Evolutionary conservation across 2,888 invertebrate species (phyloP).

Genomic region (Melanostoma mellinum): DNA sequence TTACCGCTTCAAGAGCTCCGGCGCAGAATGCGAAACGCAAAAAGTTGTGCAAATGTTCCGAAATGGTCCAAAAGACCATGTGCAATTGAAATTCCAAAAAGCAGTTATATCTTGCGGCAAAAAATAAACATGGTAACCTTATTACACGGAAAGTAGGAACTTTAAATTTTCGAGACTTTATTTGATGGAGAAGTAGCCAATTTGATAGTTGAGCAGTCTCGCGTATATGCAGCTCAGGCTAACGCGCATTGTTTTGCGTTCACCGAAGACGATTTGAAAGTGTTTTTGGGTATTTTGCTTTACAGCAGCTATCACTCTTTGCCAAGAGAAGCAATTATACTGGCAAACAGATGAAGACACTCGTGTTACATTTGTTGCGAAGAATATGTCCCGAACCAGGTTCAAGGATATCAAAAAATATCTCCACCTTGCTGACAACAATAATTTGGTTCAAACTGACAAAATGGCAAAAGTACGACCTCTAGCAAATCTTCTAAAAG

Average conservation of each 20-base stretch:
- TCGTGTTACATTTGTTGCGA: background rate
- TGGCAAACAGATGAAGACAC: constrained; percentile 13
- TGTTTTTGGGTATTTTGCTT: constrained; percentile 19
- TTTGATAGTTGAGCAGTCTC: too few species aligned
- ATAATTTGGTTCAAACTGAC: background rate
- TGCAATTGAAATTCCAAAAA: background rate
- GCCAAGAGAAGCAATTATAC: constrained; percentile 10
- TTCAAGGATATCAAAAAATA: background rate
- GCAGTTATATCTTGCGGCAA: background rate
- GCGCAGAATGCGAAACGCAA: too few species aligned
- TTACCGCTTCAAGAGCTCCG: too few species aligned
- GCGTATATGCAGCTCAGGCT: background rate
- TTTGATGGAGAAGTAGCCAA: too few species aligned
- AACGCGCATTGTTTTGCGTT: constrained; percentile 4
- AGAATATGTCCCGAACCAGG: too few species aligned
- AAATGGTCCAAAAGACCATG: too few species aligned
- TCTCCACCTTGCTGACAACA: background rate
- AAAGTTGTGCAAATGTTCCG: too few species aligned
- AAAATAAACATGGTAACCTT: background rate
- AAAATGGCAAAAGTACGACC: too few species aligned
- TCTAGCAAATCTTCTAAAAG: too few species aligned
- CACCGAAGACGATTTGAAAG: constrained; percentile 19
- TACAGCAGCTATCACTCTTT: background rate
- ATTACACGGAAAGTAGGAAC: background rate
- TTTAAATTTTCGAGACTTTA: too few species aligned